These are phyloP conservation scores for Solenopsis invicta DNA, from an alignment of 1,140 invertebrate genomes.

Conservation along the genomic window DNA sequence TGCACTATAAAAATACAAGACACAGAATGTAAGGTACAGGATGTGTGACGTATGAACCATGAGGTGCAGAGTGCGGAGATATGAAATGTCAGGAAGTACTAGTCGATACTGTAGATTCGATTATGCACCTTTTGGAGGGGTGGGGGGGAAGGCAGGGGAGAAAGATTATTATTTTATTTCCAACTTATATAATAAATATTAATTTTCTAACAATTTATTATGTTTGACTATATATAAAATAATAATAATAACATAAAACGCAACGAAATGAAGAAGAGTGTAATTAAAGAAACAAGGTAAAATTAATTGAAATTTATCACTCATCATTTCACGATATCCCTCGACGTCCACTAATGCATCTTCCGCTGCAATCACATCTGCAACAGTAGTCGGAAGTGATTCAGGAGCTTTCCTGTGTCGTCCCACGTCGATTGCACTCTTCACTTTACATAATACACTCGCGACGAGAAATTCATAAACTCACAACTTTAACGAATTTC, in stretches of 20 bases:
- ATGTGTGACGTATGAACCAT: neutral
- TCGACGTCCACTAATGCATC: slow-evolving; percentile 7
- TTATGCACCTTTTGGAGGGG: neutral
- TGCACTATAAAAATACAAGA: slow-evolving; percentile 5
- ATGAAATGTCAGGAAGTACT: slow-evolving; percentile 11
- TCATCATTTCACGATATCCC: slow-evolving; percentile 28
- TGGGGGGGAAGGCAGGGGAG: neutral
- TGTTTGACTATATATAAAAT: neutral
- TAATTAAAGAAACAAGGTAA: slow-evolving; percentile 2
- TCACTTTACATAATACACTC: slow-evolving; percentile 14
- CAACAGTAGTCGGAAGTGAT: slow-evolving; percentile 25
- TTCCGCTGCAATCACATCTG: slow-evolving; percentile 16
- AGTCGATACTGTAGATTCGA: neutral
- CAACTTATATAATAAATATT: neutral
- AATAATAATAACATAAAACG: neutral
- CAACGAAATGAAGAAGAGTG: neutral
- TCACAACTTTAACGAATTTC: neutral
- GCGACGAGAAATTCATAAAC: neutral
- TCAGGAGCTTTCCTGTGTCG: slow-evolving; percentile 14
- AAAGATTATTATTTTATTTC: neutral
- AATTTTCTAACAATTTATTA: slow-evolving; percentile 15
- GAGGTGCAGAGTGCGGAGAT: neutral
- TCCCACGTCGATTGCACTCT: slow-evolving; percentile 28
- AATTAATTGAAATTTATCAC: slow-evolving; percentile 34
- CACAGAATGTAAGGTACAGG: neutral